phyloP scores from a whole-genome alignment of 2,888 invertebrate species.

The Lasioglossum oenotherae region DNA sequence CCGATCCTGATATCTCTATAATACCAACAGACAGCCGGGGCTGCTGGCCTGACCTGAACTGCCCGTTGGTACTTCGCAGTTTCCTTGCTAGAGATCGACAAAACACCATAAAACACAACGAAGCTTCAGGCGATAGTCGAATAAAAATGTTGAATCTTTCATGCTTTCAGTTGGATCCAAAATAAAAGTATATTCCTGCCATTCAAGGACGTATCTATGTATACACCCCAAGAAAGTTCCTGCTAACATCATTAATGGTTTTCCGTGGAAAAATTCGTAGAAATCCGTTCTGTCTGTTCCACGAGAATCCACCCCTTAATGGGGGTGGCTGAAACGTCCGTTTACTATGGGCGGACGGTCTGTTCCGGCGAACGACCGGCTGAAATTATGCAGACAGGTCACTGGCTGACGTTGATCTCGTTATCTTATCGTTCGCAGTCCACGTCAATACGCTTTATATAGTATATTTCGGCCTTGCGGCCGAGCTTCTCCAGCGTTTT shows the following conservation, averaged over 20 bases:
- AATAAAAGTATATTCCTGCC: neutral
- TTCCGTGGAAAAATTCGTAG: neutral
- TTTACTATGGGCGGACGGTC: slow-evolving; percentile 3
- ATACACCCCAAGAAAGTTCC: neutral
- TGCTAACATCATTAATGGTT: neutral
- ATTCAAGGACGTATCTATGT: neutral
- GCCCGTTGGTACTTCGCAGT: neutral
- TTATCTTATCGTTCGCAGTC: slow-evolving; percentile 53
- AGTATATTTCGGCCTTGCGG: slow-evolving; percentile 32
- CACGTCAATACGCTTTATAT: slow-evolving; percentile 51
- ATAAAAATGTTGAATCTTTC: neutral
- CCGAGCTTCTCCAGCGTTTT: slow-evolving; percentile 46
- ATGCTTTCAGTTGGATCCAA: neutral
- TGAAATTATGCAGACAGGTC: slow-evolving; percentile 53
- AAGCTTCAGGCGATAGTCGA: neutral
- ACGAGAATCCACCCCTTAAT: slow-evolving; percentile 2
- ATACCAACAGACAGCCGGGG: neutral
- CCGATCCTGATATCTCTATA: slow-evolving; percentile 43
- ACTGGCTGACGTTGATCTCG: slow-evolving; percentile 56
- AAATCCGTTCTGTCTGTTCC: neutral
- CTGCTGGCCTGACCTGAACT: neutral
- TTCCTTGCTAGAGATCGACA: neutral
- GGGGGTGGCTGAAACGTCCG: slow-evolving; percentile 1
- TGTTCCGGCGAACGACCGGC: slow-evolving; percentile 28
- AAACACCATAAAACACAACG: neutral